A percentile compares a stretch with the other conserved stretches of the same genome.
These are phyloP conservation scores for Spermophilus dauricus DNA, from an alignment of 2,113 vertebrate genomes.

Conservation along the genomic window DNA sequence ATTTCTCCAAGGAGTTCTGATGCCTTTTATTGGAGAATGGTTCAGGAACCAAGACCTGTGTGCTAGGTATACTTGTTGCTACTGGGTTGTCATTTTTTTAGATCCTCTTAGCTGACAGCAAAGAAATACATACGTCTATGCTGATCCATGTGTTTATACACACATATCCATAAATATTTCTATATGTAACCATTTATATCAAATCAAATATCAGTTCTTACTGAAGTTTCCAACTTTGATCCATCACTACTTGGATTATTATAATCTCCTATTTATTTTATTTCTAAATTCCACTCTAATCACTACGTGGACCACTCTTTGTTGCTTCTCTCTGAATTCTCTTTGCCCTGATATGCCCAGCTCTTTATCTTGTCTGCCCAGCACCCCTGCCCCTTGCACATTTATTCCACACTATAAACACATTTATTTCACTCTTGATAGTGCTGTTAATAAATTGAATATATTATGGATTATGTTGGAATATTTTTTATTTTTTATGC, in stretches of 20 bases:
- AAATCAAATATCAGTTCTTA: slow-evolving; percentile 24
- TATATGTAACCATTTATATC: neutral
- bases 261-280: neutral
- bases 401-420: too few species aligned
- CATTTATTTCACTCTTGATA: neutral
- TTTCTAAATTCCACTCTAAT: neutral
- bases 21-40: slow-evolving; percentile 4
- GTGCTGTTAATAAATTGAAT: slow-evolving; percentile 5
- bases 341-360: neutral
- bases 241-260: neutral
- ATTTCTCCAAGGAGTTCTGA: neutral
- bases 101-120: neutral
- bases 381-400: too few species aligned
- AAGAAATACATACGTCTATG: neutral
- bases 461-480: neutral
- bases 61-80: neutral
- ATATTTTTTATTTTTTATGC: slow-evolving; percentile 40
- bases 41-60: slow-evolving; percentile 16
- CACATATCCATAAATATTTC: neutral
- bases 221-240: neutral
- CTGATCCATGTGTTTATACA: neutral
- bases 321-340: neutral
- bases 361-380: neutral
- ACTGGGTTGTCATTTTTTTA: neutral
- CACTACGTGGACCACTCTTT: neutral